Evolutionary conservation across 2,113 vertebrate species (phyloP), one percentile per base, ranked within the genome.

Genomic region (Camelus bactrianus): DNA sequence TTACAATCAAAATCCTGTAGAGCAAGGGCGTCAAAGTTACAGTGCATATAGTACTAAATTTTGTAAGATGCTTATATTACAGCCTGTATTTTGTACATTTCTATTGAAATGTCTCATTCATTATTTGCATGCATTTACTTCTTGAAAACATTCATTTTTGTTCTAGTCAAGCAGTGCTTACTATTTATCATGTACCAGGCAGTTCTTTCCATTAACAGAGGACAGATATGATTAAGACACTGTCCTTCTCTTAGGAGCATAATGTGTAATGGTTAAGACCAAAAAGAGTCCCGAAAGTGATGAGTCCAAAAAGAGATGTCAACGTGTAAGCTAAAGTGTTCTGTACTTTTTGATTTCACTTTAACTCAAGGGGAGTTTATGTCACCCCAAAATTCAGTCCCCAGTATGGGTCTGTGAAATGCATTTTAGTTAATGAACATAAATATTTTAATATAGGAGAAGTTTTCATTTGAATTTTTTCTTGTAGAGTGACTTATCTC

Each of bases 341-440:
- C 32, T 76, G 30, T 50, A 69, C 52, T 73, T 83, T 65, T 91
- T 42, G 46, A 0, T 94, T 92, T 93, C 20, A 92, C 26, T 70
- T 93, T 75, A 81, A 70, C 2, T 65, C 38, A 26, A 42, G n/a
- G 50, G 32, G 7, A 46, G 11, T 32, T 70, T 64, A 38, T 56
- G 5, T 81, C 20, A 64, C 32, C 46, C 56, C 26, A 85, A 86
- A 32, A 32, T 89, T 35, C 22, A 65, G 26, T 48, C 6, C 5
- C 35, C 22, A 83, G 8, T 76, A 48, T 82, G 30, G 52, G 9
- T 15, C 35, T 88, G 7, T 19, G 13, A 65, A 80, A 80, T 75
- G n/a, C 84, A 60, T 91, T 94, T 94, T 92, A 92, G 16, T 79
- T 90, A 92, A 92, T 67, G 73, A 84, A 77, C 12, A 48, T 60